These are phyloP conservation scores for Xenops minutus DNA, from an alignment of 2,797 vertebrate species.

Conservation along the genomic window DNA sequence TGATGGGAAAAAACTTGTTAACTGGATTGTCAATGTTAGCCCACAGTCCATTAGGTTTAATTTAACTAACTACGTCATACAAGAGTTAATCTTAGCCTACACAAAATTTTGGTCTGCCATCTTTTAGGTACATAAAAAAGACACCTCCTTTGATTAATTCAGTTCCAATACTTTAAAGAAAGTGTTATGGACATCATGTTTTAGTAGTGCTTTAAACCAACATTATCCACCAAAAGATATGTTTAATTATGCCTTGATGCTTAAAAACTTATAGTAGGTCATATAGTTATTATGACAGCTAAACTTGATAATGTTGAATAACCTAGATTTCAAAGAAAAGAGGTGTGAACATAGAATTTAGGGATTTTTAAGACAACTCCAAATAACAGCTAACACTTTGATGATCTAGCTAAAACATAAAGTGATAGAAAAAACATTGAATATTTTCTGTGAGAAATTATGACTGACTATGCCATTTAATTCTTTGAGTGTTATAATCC, in stretches of 20 bases:
- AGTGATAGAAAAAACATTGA: background rate
- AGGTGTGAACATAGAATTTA: background rate
- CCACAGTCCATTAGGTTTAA: conserved; percentile 58
- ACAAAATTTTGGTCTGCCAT: background rate
- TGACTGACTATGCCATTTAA: background rate
- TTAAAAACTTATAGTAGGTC: background rate
- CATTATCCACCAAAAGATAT: background rate
- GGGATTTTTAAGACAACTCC: background rate
- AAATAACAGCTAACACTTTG: background rate
- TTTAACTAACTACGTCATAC: conserved; percentile 50
- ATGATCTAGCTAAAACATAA: background rate
- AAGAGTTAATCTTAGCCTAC: conserved; percentile 2
- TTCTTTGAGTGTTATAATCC: background rate
- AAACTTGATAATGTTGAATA: background rate
- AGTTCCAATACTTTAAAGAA: conserved; percentile 30
- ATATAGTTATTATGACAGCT: background rate
- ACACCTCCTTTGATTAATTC: conserved; percentile 16
- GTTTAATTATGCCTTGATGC: background rate
- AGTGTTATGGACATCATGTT: conserved; percentile 11
- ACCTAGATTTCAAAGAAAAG: conserved; percentile 19
- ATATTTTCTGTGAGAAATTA: background rate
- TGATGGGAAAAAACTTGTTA: conserved; percentile 42
- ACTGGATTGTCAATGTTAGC: conserved; percentile 58
- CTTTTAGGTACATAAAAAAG: conserved; percentile 47
- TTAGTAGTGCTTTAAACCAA: conserved; percentile 31